Evolutionary conservation across 2,797 vertebrate genomes (phyloP), one percentile per base, ranked within the genome.

Genomic region (Chelmon rostratus): DNA sequence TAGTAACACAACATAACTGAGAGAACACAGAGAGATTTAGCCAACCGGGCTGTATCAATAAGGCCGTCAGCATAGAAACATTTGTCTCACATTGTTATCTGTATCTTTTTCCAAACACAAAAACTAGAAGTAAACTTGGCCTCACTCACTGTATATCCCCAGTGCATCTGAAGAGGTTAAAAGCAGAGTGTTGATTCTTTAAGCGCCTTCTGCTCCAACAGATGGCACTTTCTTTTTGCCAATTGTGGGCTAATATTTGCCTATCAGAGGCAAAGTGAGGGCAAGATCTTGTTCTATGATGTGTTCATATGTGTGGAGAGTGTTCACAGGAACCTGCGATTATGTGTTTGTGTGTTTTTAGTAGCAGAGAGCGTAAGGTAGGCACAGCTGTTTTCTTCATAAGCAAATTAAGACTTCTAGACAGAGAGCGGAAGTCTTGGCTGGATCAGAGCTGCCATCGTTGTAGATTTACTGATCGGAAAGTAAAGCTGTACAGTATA

Each of bases 1-100:
- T 93, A 93, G 90, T 64, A 90, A 82, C 83, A 83, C 83, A 91
- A 85, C 85, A 90, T 81, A 85, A 86, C 81, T 71, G 78, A 82
- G 78, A 78, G 83, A 80, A 81, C 71, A 87, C 65, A 52, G 70
- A 77, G 72, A 74, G 68, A 76, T 68, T 62, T 79, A 71, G 46
- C 74, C 84, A 84, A 77, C 38, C 69, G 53, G 74, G 74, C 76
- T 83, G 57, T 68, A 73, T 88, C 76, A 73, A 46, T 62, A 61
- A 73, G 64, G 69, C 47, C 38, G 64, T 59, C 61, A 37, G 66
- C 63, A 58, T 33, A 33, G 65, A 75, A 72, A 78, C 68, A 69
- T 66, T 54, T 61, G 70, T 58, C 33, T 80, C 47, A 35, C 44
- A 58, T 56, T 37, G 56, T 69, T 44, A 6, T 71, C 33, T 58